Evolutionary conservation across 2,888 invertebrate species (phyloP).

Genomic region (Cephalotes varians): DNA sequence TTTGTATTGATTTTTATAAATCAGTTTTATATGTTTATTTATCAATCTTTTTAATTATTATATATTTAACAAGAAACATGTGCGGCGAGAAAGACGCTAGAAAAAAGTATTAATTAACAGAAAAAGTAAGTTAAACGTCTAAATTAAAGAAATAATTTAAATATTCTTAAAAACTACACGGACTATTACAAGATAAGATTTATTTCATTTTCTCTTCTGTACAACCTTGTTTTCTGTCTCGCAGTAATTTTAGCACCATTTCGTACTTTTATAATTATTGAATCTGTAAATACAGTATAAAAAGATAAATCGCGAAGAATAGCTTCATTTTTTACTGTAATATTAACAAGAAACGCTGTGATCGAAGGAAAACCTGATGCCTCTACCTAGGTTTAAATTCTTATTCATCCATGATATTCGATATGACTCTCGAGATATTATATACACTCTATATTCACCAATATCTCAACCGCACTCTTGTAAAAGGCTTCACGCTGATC

Average conservation of each 20-base stretch:
- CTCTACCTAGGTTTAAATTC: not conserved
- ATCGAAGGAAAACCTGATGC: not conserved
- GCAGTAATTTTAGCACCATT: not conserved
- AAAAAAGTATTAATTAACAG: not conserved
- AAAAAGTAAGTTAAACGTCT: no score
- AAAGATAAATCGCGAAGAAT: not conserved
- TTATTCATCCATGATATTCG: not conserved
- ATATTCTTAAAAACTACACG: not conserved
- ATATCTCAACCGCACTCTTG: constrained; percentile 19
- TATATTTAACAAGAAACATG: not conserved
- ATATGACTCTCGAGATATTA: constrained; percentile 26
- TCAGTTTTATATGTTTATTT: not conserved
- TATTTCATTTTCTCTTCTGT: not conserved
- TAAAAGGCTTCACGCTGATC: not conserved
- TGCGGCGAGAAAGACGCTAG: not conserved
- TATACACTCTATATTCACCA: not conserved
- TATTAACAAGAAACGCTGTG: not conserved
- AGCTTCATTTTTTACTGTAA: not conserved
- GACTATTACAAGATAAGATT: not conserved
- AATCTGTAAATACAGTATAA: not conserved
- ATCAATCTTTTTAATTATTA: no score
- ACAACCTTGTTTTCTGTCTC: not conserved
- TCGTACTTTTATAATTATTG: not conserved
- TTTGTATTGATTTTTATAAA: not conserved
- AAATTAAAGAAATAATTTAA: not conserved